Percentiles rank a stretch among this genome's conserved stretches.
phyloP scores from a whole-genome alignment of 2,113 vertebrate genomes.

The Lamprotornis superbus region DNA sequence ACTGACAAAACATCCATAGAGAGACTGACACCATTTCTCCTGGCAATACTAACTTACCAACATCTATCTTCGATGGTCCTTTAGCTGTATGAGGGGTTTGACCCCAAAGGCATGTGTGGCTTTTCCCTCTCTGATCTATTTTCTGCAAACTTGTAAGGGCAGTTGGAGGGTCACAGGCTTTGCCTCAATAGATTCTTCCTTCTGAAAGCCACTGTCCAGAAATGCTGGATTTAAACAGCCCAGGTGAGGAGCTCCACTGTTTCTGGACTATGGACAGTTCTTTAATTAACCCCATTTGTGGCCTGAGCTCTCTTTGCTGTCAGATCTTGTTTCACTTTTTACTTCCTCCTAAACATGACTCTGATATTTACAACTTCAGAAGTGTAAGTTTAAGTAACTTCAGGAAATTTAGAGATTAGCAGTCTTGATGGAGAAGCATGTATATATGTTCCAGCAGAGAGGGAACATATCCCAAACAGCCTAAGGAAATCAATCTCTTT shows the following conservation, averaged over 20 bases:
- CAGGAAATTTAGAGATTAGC: background rate
- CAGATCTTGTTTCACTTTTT: background rate
- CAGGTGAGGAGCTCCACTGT: rapidly evolving
- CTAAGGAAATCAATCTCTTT: background rate
- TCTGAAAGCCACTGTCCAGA: background rate
- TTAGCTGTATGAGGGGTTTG: background rate
- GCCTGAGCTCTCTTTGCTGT: background rate
- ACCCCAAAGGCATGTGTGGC: rapidly evolving
- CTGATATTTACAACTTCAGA: background rate
- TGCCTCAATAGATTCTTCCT: background rate
- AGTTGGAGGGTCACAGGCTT: background rate
- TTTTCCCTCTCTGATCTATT: background rate
- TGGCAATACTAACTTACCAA: background rate
- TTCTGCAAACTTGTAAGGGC: background rate
- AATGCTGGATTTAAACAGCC: background rate
- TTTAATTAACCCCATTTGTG: background rate
- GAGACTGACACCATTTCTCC: background rate
- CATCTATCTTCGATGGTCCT: background rate
- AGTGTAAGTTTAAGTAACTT: background rate
- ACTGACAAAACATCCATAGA: background rate
- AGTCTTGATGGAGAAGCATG: background rate
- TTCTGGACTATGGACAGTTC: background rate
- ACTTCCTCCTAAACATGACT: background rate
- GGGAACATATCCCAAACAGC: background rate
- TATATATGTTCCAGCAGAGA: background rate